Conservation (phyloP, 1,140 invertebrate genomes). For the Leptinotarsa defecta region DNA sequence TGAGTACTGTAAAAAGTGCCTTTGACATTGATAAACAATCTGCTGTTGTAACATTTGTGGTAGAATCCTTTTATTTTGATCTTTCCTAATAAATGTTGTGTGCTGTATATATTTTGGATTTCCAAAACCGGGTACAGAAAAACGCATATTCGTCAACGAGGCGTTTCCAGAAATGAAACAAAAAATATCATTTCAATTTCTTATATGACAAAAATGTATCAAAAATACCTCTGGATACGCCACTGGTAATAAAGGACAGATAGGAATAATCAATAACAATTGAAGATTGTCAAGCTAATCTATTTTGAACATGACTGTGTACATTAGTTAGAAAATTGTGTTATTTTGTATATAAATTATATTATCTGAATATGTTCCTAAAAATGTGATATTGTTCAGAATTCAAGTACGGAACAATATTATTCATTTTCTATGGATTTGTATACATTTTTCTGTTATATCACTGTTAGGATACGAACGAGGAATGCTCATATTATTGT, state of each 20-base stretch:
- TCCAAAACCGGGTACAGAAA: neutral
- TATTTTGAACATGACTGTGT: neutral
- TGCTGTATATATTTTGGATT: slow-evolving; percentile 11
- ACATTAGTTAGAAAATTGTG: neutral
- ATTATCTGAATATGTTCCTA: too few relatives aligned
- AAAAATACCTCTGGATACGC: too few relatives aligned
- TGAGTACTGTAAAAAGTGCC: slow-evolving; percentile 54
- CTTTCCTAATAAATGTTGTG: slow-evolving; percentile 24
- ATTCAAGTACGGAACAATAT: neutral
- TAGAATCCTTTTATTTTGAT: slow-evolving; percentile 26
- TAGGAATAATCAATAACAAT: too few relatives aligned
- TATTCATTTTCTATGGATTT: neutral
- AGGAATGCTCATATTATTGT: slow-evolving; percentile 50
- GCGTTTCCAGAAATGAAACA: too few relatives aligned
- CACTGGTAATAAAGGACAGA: too few relatives aligned
- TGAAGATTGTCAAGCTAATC: neutral
- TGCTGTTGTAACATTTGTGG: slow-evolving; percentile 31
- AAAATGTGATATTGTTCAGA: neutral
- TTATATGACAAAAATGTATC: too few relatives aligned
- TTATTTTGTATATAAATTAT: slow-evolving; percentile 3
- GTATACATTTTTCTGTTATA: slow-evolving; percentile 23
- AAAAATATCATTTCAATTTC: too few relatives aligned
- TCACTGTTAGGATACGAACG: slow-evolving; percentile 36
- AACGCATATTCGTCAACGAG: too few relatives aligned
- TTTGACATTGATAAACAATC: slow-evolving; percentile 47